Evolutionary conservation across 2,113 vertebrate genomes (phyloP).

Genomic region (Dinomys branickii): DNA sequence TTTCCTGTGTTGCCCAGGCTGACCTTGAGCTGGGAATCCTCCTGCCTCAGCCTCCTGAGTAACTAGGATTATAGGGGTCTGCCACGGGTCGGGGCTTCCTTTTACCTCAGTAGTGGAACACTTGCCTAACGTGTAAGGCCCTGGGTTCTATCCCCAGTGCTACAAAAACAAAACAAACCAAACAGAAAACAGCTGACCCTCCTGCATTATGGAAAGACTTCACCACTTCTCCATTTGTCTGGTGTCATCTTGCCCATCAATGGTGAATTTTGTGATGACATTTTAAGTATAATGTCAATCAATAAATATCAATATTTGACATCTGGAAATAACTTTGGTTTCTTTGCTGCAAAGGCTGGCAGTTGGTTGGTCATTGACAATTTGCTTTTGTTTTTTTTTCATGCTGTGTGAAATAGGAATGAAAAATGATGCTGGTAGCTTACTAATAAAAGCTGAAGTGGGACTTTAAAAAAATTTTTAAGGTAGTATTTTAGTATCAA

Average conservation of each 20-base stretch:
- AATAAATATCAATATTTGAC: neutral
- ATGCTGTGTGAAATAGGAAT: neutral
- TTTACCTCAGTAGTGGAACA: neutral
- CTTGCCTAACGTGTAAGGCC: neutral
- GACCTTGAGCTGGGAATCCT: neutral
- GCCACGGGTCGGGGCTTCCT: neutral
- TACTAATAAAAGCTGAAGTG: constrained; percentile 41
- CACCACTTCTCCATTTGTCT: neutral
- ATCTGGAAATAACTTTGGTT: neutral
- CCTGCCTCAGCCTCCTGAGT: neutral
- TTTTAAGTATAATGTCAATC: constrained; percentile 30
- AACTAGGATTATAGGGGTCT: neutral
- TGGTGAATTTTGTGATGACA: constrained; percentile 27
- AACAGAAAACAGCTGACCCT: neutral
- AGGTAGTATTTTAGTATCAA: constrained; percentile 3
- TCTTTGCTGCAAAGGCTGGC: constrained; percentile 2
- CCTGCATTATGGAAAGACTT: neutral
- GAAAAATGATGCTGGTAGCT: constrained; percentile 30
- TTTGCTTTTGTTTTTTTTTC: neutral
- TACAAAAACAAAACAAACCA: neutral
- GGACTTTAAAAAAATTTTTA: constrained; percentile 39
- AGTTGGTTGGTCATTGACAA: neutral
- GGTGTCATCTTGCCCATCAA: neutral
- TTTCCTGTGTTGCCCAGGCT: neutral
- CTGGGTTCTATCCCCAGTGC: neutral